These are phyloP conservation scores for Tenualosa ilisha DNA, from an alignment of 2,797 vertebrate species.

Conservation along the genomic window DNA sequence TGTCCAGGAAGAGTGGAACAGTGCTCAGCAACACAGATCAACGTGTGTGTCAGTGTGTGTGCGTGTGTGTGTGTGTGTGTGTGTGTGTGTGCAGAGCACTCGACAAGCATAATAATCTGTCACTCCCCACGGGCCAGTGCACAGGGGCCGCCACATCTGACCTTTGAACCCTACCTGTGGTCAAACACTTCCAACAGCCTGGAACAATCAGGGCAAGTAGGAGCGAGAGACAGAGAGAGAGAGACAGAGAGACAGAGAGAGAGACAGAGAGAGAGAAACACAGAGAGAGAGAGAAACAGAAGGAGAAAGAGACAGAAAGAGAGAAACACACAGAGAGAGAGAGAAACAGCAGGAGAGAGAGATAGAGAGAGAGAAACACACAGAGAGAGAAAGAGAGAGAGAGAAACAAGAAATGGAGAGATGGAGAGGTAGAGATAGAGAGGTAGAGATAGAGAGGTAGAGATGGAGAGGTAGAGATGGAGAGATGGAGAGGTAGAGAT, in stretches of 20 bases:
- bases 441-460: no score
- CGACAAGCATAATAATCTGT: slow-evolving; percentile 40
- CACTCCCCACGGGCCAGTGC: slow-evolving; percentile 53
- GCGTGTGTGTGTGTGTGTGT: no score
- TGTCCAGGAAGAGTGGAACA: slow-evolving; percentile 41
- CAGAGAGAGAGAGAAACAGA: neutral
- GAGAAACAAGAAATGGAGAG: neutral
- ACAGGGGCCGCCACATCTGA: slow-evolving; percentile 34
- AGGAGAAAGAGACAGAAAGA: neutral
- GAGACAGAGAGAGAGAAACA: neutral
- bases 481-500: no score
- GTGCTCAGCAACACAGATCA: slow-evolving; percentile 38
- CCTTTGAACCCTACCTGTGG: slow-evolving; percentile 34
- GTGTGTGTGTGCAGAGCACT: neutral
- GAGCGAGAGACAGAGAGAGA: neutral
- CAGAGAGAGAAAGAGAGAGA: neutral
- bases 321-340: neutral
- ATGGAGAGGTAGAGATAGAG: neutral
- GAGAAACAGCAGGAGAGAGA: neutral
- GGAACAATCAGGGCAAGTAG: slow-evolving; percentile 37
- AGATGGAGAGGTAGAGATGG: no score
- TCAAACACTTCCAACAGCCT: slow-evolving; percentile 38
- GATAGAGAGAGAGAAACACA: neutral
- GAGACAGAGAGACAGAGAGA: neutral
- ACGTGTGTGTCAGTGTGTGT: no score